Evolutionary conservation across 2,888 invertebrate genomes (phyloP), one percentile per base, ranked within the genome.

Genomic region (Scaptomyza tumidula): DNA sequence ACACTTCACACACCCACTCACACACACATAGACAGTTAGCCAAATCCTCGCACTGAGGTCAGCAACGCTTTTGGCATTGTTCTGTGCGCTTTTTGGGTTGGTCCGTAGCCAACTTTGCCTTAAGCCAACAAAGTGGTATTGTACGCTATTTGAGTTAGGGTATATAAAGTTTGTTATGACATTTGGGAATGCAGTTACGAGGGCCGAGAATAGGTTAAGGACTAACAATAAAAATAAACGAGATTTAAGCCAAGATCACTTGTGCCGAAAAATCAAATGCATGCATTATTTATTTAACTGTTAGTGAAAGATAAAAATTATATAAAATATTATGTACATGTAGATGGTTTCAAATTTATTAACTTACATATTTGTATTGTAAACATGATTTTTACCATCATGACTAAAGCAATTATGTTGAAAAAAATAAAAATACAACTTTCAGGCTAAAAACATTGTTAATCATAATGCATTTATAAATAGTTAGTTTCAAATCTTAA

Each of bases 61-160:
- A 78, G 66, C 71, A 39, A 48, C 56, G 71, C 67, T 64, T 68
- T 72, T 78, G 68, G 75, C 78, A 78, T 78, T 78, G 77, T 78
- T 75, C 68, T 71, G 59, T 59, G 52, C 61, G 64, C 64, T 71
- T 75, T 74, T 75, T 63, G 72, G 76, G 59, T 72, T 72, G 75
- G 75, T 72, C 63, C 19, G 49, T 49, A 57, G 53, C 63, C 72
- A 72, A 57, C 50, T 45, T 58, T 44, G 58, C 56, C 52, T 48
- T 45, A 35, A 63, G 70, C 57, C 14, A 39, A 24, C 57, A 39
- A 50, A 67, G 35, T 72, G 66, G 29, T 53, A 62, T 57, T 58
- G 29, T 27, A 61, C 44, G 45, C 58, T 46, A 35, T 52, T 19
- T 41, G 16, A 31, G n/a, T 16, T 50, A 45, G 49, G 67, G 60